These are phyloP conservation scores for Ichneumon xanthorius DNA, from an alignment of 2,888 invertebrate genomes.

Conservation along the genomic window DNA sequence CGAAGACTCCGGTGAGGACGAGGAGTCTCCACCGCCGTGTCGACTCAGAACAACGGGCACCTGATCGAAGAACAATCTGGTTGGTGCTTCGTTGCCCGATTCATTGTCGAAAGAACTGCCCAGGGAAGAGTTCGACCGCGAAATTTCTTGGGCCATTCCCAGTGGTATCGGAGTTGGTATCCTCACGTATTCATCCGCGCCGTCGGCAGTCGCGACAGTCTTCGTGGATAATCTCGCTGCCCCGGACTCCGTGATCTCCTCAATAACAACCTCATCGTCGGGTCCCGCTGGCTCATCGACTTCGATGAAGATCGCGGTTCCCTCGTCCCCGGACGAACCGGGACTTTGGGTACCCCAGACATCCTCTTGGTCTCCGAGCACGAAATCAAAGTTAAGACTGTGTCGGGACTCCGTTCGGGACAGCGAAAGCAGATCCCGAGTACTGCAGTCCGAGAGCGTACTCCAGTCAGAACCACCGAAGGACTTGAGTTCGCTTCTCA, in stretches of 20 bases:
- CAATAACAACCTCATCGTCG: slow-evolving; percentile 32
- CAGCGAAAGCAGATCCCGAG: slow-evolving; percentile 73
- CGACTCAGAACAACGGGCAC: slow-evolving; percentile 68
- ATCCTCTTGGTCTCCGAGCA: slow-evolving; percentile 56
- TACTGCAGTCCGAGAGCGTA: slow-evolving; percentile 78
- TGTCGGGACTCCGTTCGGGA: slow-evolving; percentile 77
- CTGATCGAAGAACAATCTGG: slow-evolving; percentile 72
- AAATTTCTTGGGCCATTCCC: slow-evolving; percentile 73
- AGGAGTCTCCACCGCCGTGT: slow-evolving; percentile 68
- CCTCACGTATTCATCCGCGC: slow-evolving; percentile 78
- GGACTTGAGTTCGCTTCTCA: slow-evolving; percentile 78
- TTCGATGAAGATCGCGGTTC: slow-evolving; percentile 31
- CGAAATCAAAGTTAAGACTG: slow-evolving; percentile 70
- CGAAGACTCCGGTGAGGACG: slow-evolving; percentile 74
- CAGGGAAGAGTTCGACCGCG: slow-evolving; percentile 74
- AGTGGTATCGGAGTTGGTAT: slow-evolving; percentile 81
- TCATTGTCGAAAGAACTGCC: slow-evolving; percentile 77
- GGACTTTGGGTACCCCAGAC: slow-evolving; percentile 41
- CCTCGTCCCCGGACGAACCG: not conserved
- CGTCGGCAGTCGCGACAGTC: slow-evolving; percentile 67
- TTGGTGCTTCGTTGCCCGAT: slow-evolving; percentile 80
- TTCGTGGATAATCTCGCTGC: slow-evolving; percentile 58
- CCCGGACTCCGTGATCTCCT: slow-evolving; percentile 62
- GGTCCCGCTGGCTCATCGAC: slow-evolving; percentile 13
- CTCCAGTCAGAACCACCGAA: slow-evolving; percentile 76